Evolutionary conservation across 2,888 invertebrate species (phyloP).

Genomic region (Tetheella fluctuosa): DNA sequence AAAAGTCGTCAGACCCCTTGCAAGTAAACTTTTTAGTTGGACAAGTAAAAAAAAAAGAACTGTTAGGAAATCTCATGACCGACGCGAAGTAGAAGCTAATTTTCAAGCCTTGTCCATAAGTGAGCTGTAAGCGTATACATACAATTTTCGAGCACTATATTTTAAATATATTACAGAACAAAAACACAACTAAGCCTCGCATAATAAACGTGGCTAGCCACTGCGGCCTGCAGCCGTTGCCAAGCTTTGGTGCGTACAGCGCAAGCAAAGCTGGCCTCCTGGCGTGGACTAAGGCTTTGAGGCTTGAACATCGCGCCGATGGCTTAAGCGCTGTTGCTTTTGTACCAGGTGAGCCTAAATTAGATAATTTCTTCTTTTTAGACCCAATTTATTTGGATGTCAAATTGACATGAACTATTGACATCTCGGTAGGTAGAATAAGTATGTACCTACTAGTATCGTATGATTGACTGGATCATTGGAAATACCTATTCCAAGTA

Average conservation of each 20-base stretch:
- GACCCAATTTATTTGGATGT: neutral
- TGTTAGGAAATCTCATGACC: too few species aligned
- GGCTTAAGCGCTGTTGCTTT: conserved; percentile 89
- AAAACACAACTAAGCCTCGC: conserved; percentile 74
- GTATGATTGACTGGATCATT: too few species aligned
- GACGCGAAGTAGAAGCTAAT: too few species aligned
- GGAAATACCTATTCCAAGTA: too few species aligned
- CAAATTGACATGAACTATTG: too few species aligned
- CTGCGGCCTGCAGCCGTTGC: conserved; percentile 89
- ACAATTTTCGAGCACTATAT: neutral
- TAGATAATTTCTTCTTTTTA: neutral
- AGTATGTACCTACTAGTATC: too few species aligned
- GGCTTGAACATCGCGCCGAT: conserved; percentile 89
- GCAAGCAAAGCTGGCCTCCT: conserved; percentile 92
- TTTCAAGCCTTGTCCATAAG: too few species aligned
- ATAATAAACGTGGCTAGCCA: conserved; percentile 93
- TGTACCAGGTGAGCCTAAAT: conserved; percentile 87
- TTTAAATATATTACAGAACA: conserved; percentile 35
- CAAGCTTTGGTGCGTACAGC: conserved; percentile 90
- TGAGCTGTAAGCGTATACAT: too few species aligned
- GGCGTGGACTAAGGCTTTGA: conserved; percentile 88
- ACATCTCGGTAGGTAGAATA: too few species aligned
- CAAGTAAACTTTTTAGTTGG: too few species aligned
- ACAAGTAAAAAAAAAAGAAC: too few species aligned
- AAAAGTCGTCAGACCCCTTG: too few species aligned